Evolutionary conservation across 2,113 vertebrate species (phyloP), one percentile per base, ranked within the genome.

Genomic region (Fulmarus glacialis): DNA sequence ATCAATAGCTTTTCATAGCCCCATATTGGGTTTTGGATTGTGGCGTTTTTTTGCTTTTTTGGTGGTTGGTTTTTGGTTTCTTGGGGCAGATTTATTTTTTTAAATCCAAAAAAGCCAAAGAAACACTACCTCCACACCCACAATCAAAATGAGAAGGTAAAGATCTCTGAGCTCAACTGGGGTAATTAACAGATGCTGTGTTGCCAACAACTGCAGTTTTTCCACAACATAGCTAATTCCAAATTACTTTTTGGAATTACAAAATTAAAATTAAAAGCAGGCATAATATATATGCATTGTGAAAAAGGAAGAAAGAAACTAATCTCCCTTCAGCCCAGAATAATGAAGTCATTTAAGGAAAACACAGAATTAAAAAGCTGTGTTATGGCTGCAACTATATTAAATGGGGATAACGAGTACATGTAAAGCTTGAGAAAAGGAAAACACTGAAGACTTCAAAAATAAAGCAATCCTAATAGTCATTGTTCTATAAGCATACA

Each of bases 241-340:
- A 73, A 73, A 47, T 47, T 4, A 32, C 11, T 70, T 88, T 30
- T 27, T 1, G 52, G n/a, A n/a, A n/a, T n/a, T n/a, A 63, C 4
- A 42, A 29, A 84, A 58, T 8, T 53, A 40, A 47, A 71, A 53
- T 34, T 78, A 20, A 38, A 52, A 78, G 18, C 18, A 70, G 12
- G 19, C 7, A 32, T 30, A 52, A 26, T 7, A n/a, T 4, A 63
- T 11, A 50, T 0, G 5, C 15, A 42, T 15, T 1, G 2, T 17
- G 32, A 36, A 85, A 87, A 78, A 68, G 3, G 6, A 9, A 47
- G 73, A 58, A 21, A 55, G 4, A 7, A 55, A 21, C 3, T 45
- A 20, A 66, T 18, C 18, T 77, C 32, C 82, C 53, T 66, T 48
- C 4, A 48, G n/a, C 15, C 8, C 8, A 40, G 19, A 62, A 62